Base-by-base conservation (phyloP, 2,797 vertebrate species). In the Oryzias dopingdopingensis region DNA sequence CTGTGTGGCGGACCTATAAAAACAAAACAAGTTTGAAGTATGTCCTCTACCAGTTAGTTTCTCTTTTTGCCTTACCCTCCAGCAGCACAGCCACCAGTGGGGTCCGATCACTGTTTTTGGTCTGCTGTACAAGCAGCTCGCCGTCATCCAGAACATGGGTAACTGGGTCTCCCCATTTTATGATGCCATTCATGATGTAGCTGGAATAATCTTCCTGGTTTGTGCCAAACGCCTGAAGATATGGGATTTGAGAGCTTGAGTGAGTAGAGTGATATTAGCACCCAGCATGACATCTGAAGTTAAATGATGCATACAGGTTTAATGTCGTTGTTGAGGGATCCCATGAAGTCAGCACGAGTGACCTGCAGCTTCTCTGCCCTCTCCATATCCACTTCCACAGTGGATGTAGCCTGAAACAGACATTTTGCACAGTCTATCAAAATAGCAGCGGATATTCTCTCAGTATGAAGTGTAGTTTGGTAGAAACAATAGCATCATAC, bases 111-210 rank as follows among this genome's bases (percentile, higher is more conserved):
- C 96, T 99, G 90, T 98, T 99, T 85, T 98, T 97, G 13, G 96
- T 95, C 77, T 98, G 96, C 68, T 98, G 96, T 0, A 99, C 96
- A 55, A 99, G 92, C 73, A 98, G 90, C 83, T 98, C 96, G 40
- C 97, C 96, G 2, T 97, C 96, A 43, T 96, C 97, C 77, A 98
- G 76, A 6, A 98, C 93, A 6, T 92, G 92, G 8, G 93, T 95
- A 14, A 99, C 96, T 0, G 96, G 96, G 77, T 99, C 96, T 0
- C 97, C 96, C 96, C 96, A 99, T 64, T 96, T 96, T 71, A 99
- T 97, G 81, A 99, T 99, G 13, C 96, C 96, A 3, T 99, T 99
- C 96, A 98, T 98, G 83, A 98, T 94, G 83, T 94, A 99, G 89
- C 92, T 96, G 66, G 94, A 92, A 52, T 99, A 99, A 82, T 99